Evolutionary conservation across 2,113 vertebrate species (phyloP), one percentile per base, ranked within the genome.

Genomic region (Gymnarchus niloticus): DNA sequence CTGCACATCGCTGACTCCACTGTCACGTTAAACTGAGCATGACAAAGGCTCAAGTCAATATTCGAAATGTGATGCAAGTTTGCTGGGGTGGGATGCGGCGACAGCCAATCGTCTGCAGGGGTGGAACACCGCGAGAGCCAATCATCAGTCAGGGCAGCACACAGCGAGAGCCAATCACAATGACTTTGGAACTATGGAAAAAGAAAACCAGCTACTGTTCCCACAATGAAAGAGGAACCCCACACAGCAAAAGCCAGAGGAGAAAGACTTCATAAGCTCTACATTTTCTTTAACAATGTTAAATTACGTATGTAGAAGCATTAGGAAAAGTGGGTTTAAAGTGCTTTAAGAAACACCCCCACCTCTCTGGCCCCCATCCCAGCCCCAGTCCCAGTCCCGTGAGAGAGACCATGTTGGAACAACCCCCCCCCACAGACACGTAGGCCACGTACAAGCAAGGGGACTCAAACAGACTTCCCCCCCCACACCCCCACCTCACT

Each of bases 371-470:
- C n/a, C n/a, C n/a, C n/a, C n/a, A n/a, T n/a, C n/a, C n/a, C n/a
- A n/a, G n/a, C n/a, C n/a, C n/a, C n/a, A n/a, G n/a, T n/a, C 61
- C 9, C 25, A 14, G 7, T 3, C n/a, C 59, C 59, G 14, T 14
- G 25, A 65, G 59, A 33, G 59, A 3, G 10, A 33, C n/a, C n/a
- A n/a, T n/a, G n/a, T n/a, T n/a, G n/a, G n/a, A n/a, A n/a, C n/a
- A 33, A 8, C 25, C 25, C 59, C 59, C 56, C 59, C 2, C 48
- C 41, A 51, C 8, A 33, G 80, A 82, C 80, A 82, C 49, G 80
- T 82, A 82, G 80, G 25, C 80, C 80, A 82, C 80, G 49, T 82
- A 56, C 77, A 9, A 80, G 48, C 44, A 49, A 51, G 14, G 48
- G 77, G 56, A 12, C 56, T 57, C n/a, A n/a, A n/a, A n/a, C n/a